A percentile compares a stretch with the other conserved stretches of the same genome.
phyloP scores from a whole-genome alignment of 2,797 vertebrate species.

The Phalanger gymnotis region DNA sequence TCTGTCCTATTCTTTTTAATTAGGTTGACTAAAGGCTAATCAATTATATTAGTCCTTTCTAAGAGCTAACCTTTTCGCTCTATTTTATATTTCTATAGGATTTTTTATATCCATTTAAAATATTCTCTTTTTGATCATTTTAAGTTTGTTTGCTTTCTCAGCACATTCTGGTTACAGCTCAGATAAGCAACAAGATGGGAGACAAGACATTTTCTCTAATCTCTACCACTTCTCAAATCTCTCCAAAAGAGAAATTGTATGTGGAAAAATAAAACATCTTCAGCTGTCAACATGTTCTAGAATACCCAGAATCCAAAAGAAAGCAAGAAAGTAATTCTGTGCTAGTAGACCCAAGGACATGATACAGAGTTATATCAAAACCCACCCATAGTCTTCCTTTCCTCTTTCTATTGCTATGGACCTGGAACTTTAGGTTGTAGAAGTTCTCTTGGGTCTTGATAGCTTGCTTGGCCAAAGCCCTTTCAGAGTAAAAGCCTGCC shows the following conservation, averaged over 20 bases:
- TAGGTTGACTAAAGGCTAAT: neutral
- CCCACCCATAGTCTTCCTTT: neutral
- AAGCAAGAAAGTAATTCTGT: neutral
- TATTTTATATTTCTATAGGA: neutral
- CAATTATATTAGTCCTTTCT: neutral
- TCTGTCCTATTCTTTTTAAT: too few species aligned
- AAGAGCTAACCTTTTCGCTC: neutral
- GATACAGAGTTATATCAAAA: neutral
- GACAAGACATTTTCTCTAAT: neutral
- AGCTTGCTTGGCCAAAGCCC: neutral
- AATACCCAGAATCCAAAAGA: neutral
- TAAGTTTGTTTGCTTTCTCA: neutral
- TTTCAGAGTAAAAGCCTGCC: neutral
- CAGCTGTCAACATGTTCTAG: neutral
- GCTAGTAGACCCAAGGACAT: neutral
- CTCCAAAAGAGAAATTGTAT: neutral
- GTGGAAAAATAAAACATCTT: neutral
- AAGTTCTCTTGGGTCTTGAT: neutral
- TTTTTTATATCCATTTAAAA: neutral
- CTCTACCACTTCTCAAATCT: neutral
- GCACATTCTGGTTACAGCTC: neutral
- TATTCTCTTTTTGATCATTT: neutral
- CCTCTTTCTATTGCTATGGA: neutral
- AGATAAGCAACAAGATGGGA: neutral
- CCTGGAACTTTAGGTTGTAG: neutral